Evolutionary conservation across 2,797 vertebrate genomes (phyloP).

Genomic region (Mastacembelus armatus): DNA sequence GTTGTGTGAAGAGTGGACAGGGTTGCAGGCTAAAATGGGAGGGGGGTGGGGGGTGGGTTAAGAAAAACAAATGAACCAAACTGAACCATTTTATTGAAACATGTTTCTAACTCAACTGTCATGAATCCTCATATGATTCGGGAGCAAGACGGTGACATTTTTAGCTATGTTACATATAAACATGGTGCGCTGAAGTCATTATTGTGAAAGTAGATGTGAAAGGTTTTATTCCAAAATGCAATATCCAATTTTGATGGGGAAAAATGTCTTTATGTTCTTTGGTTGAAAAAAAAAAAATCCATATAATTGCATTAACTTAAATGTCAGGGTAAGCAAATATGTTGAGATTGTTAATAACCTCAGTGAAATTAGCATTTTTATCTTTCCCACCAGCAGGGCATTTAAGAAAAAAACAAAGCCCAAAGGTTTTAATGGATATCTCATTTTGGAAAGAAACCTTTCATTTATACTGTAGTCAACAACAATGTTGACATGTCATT

Average conservation of each 20-base stretch:
- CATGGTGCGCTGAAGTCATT: slow-evolving; percentile 69
- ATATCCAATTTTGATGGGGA: slow-evolving; percentile 30
- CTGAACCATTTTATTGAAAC: slow-evolving; percentile 60
- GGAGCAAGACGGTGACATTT: slow-evolving; percentile 59
- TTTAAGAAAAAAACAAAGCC: slow-evolving; percentile 15
- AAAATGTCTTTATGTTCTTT: not conserved
- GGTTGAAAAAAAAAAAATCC: not conserved
- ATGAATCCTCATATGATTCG: slow-evolving; percentile 54
- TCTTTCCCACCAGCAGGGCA: slow-evolving; percentile 33
- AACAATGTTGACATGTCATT: slow-evolving; percentile 64
- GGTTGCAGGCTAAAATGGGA: slow-evolving; percentile 39
- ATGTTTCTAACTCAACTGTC: slow-evolving; percentile 60
- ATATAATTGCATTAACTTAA: not conserved
- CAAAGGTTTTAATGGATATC: slow-evolving; percentile 44
- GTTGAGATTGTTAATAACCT: slow-evolving; percentile 16
- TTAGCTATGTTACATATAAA: slow-evolving; percentile 53
- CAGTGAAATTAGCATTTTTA: slow-evolving; percentile 10
- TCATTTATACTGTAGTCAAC: slow-evolving; percentile 56
- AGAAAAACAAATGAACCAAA: slow-evolving; percentile 59
- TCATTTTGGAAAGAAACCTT: slow-evolving; percentile 62
- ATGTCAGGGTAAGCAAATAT: slow-evolving; percentile 8
- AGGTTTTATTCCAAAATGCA: slow-evolving; percentile 61
- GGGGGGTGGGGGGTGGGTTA: slow-evolving; percentile 2
- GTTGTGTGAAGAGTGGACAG: slow-evolving; percentile 26
- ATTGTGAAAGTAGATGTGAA: slow-evolving; percentile 54